These are phyloP conservation scores for Nephotettix cincticeps DNA, from an alignment of 1,140 invertebrate genomes.

Conservation along the genomic window DNA sequence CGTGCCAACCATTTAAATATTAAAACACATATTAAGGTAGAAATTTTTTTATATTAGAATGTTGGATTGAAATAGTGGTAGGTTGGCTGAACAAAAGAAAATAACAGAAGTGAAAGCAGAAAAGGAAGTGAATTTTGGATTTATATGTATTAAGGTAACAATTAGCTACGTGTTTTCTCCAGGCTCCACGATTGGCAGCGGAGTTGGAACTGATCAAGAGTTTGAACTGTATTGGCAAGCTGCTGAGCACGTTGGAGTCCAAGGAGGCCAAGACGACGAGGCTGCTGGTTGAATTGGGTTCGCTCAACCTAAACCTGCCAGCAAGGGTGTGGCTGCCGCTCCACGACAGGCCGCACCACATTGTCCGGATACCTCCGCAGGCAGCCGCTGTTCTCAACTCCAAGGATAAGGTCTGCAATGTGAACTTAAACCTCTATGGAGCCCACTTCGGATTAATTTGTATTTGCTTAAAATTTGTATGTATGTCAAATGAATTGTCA, in stretches of 20 bases:
- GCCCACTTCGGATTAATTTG: too few relatives aligned
- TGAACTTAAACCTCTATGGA: too few relatives aligned
- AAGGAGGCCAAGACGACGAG: constrained; percentile 92
- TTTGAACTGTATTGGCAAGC: constrained; percentile 87
- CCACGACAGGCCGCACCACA: constrained; percentile 70
- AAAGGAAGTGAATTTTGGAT: too few relatives aligned
- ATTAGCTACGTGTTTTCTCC: constrained; percentile 33
- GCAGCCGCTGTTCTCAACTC: constrained; percentile 97
- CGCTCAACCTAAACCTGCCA: constrained; percentile 95
- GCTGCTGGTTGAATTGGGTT: constrained; percentile 87
- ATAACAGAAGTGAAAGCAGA: too few relatives aligned
- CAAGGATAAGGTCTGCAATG: constrained; percentile 99
- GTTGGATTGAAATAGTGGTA: too few relatives aligned
- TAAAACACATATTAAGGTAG: too few relatives aligned
- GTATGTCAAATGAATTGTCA: too few relatives aligned
- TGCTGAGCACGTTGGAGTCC: constrained; percentile 84
- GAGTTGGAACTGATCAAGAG: constrained; percentile 86
- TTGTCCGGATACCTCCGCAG: constrained; percentile 90
- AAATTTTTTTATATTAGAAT: too few relatives aligned
- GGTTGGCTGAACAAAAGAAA: too few relatives aligned
- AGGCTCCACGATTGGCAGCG: constrained; percentile 79
- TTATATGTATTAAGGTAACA: too few relatives aligned
- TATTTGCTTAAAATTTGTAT: too few relatives aligned
- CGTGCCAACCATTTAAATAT: too few relatives aligned
- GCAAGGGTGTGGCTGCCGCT: constrained; percentile 97